A percentile compares a stretch with the other conserved stretches of the same genome.
Conservation (phyloP, 2,797 vertebrate species). For the Gambusia yucatana region DNA sequence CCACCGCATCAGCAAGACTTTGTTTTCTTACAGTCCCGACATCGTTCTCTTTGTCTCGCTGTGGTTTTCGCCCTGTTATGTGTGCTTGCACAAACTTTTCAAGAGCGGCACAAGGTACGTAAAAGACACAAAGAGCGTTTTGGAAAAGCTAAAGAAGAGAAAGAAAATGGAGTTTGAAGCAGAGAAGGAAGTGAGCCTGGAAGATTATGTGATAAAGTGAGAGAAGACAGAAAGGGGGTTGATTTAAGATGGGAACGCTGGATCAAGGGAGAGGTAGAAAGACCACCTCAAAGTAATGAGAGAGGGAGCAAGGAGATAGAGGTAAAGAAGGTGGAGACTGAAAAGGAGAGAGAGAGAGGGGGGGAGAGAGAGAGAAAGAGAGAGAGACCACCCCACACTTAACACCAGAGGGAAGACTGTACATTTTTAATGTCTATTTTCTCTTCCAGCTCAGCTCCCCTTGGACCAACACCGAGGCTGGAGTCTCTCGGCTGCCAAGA, state of each 20-base stretch:
- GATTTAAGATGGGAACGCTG: constrained; percentile 34
- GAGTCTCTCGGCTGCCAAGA: constrained; percentile 60
- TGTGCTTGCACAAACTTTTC: constrained; percentile 12
- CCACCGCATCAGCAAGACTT: constrained; percentile 67
- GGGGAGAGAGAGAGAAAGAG: constrained; percentile 21
- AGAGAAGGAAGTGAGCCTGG: constrained; percentile 46
- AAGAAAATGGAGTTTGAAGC: constrained; percentile 20
- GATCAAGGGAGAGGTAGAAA: constrained; percentile 25
- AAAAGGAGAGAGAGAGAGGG: constrained; percentile 29
- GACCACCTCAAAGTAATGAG: constrained; percentile 68
- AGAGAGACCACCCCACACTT: constrained; percentile 60
- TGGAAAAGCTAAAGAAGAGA: constrained; percentile 46
- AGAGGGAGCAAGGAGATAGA: constrained; percentile 37
- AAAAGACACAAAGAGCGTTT: constrained; percentile 24
- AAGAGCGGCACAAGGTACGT: constrained; percentile 28
- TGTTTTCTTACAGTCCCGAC: constrained; percentile 59
- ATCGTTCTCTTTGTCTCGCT: constrained; percentile 53
- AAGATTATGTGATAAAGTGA: constrained; percentile 44
- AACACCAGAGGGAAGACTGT: constrained; percentile 53
- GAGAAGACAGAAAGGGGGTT: neutral
- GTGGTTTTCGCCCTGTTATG: constrained; percentile 28
- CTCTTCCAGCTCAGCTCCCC: constrained; percentile 57
- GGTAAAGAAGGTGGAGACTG: constrained; percentile 55
- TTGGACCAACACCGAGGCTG: constrained; percentile 60
- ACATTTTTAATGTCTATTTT: constrained; percentile 50